Evolutionary conservation across 2,113 vertebrate species (phyloP).

Genomic region (Perca flavescens): DNA sequence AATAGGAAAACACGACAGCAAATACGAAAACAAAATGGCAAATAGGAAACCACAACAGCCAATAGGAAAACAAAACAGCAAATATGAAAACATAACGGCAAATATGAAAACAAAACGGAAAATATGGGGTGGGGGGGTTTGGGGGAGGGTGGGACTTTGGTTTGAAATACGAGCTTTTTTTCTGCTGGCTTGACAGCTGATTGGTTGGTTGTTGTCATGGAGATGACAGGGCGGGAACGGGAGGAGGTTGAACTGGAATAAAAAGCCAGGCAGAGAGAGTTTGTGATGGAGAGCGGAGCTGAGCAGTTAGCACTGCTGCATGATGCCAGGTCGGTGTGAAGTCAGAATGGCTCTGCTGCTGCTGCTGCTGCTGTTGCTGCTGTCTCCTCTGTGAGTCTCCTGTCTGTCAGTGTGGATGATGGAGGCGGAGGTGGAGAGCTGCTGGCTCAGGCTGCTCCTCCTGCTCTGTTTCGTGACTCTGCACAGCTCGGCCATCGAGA

Average conservation of each 20-base stretch:
- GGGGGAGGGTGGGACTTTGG: no score
- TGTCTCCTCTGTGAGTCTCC: not conserved
- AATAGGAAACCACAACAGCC: no score
- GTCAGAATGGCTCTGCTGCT: not conserved
- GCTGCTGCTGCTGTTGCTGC: not conserved
- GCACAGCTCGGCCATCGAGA: conserved; percentile 76
- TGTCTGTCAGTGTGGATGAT: conserved; percentile 22
- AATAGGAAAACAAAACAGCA: no score
- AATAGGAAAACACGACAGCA: no score
- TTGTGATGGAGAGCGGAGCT: conserved; percentile 23
- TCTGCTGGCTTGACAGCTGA: conserved; percentile 23
- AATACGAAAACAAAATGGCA: no score
- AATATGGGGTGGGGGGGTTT: no score
- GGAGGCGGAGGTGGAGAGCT: conserved; percentile 54
- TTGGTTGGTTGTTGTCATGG: conserved; percentile 74
- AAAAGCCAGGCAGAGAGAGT: conserved; percentile 35
- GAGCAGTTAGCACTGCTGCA: no score
- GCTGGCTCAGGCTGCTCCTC: conserved; percentile 61
- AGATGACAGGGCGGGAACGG: conserved; percentile 46
- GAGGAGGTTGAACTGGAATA: conserved; percentile 34
- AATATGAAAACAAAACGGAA: no score
- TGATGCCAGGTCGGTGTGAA: no score
- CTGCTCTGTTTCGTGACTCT: conserved; percentile 58
- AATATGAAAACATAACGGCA: no score
- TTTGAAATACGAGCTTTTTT: not conserved